phyloP scores from a whole-genome alignment of 92 coral and sea anemone genomes.

The Siderastrea radians region DNA sequence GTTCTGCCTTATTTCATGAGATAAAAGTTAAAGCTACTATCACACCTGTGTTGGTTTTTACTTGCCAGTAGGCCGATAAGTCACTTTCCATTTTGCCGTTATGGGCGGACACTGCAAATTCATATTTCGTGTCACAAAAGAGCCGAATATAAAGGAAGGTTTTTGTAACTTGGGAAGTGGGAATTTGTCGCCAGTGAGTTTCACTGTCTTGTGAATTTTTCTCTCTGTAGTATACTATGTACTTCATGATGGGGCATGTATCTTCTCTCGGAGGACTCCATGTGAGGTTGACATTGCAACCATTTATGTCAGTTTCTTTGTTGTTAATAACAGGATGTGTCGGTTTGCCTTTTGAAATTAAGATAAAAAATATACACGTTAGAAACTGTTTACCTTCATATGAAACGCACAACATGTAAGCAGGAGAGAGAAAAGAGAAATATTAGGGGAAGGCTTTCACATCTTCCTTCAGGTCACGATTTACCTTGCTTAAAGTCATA shows the following conservation, averaged over 20 bases:
- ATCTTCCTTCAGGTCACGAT: no score
- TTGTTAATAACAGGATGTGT: background rate
- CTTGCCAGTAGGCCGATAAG: background rate
- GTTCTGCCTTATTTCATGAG: no score
- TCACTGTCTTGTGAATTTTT: background rate
- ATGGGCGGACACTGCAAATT: background rate
- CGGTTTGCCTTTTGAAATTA: background rate
- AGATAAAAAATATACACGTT: no score
- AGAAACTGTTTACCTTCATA: no score
- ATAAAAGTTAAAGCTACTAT: background rate
- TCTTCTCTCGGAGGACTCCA: slow-evolving; percentile 6
- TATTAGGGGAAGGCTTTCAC: no score
- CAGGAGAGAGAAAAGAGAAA: no score
- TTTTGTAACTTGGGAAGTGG: background rate
- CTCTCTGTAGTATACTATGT: background rate
- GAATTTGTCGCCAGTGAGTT: background rate
- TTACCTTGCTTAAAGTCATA: no score
- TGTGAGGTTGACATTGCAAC: slow-evolving; percentile 1
- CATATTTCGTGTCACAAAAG: background rate
- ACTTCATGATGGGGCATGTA: background rate
- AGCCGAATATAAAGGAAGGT: background rate
- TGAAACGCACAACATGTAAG: no score
- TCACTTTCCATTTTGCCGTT: background rate
- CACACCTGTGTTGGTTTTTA: background rate
- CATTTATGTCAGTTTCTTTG: background rate